phyloP scores from a whole-genome alignment of 2,113 vertebrate genomes.

The Rostratula benghalensis region DNA sequence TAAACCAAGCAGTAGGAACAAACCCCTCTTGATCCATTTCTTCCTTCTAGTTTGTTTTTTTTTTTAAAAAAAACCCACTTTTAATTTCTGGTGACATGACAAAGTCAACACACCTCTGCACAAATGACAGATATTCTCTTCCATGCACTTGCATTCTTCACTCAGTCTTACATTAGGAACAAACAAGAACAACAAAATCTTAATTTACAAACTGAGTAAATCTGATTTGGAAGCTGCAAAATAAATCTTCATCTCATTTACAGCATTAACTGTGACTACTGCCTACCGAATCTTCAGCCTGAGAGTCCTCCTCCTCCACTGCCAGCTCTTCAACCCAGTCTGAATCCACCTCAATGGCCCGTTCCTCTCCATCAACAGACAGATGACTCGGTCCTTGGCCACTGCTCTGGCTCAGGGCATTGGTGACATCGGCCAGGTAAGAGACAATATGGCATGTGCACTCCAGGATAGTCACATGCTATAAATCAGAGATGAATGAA shows the following conservation, averaged over 20 bases:
- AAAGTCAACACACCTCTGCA: background rate
- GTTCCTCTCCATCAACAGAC: slow-evolving; percentile 92
- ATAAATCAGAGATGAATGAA: background rate
- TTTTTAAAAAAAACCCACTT: background rate
- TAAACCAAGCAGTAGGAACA: background rate
- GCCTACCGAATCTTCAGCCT: slow-evolving; percentile 96
- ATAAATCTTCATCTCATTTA: background rate
- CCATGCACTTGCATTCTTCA: background rate
- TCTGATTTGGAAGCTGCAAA: background rate
- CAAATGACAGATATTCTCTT: background rate
- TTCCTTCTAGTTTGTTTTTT: background rate
- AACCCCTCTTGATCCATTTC: background rate
- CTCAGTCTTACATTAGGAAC: background rate
- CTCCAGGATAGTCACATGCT: slow-evolving; percentile 94
- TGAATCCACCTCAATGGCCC: slow-evolving; percentile 95
- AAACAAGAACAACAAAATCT: background rate
- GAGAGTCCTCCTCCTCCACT: slow-evolving; percentile 96
- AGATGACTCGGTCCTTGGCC: slow-evolving; percentile 91
- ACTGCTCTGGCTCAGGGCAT: slow-evolving; percentile 87
- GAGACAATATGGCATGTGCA: slow-evolving; percentile 96
- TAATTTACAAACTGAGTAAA: background rate
- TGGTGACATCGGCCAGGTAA: slow-evolving; percentile 96
- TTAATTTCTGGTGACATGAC: background rate
- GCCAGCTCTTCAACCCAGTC: slow-evolving; percentile 98
- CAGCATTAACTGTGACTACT: background rate